A percentile compares a stretch with the other conserved stretches of the same genome.
Evolutionary conservation across 2,888 invertebrate species (phyloP).

Genomic region (Cinara cedri): DNA sequence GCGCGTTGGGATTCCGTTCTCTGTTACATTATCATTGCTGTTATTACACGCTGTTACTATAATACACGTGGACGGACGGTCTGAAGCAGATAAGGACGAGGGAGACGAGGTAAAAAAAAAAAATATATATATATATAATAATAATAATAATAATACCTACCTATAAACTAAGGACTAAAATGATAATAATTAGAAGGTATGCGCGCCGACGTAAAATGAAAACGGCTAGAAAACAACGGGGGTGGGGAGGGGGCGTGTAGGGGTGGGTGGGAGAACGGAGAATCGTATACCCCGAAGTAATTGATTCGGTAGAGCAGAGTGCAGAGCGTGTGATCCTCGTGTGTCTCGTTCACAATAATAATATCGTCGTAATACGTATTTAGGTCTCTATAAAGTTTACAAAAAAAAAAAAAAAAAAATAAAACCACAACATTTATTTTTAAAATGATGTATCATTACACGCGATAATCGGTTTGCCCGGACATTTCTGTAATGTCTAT

Average conservation of each 20-base stretch:
- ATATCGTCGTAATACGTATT: slow-evolving; percentile 13
- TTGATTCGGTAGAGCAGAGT: slow-evolving; percentile 10
- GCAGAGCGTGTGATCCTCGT: neutral
- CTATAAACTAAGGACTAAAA: slow-evolving; percentile 27
- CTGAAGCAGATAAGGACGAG: slow-evolving; percentile 31
- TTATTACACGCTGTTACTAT: slow-evolving; percentile 17
- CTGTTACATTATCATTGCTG: slow-evolving; percentile 47
- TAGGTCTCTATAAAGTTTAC: neutral
- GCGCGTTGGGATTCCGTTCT: slow-evolving; percentile 28
- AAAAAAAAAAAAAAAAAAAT: neutral
- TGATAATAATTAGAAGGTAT: slow-evolving; percentile 50
- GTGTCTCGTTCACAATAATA: neutral
- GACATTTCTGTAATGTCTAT: too few species aligned
- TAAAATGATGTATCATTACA: slow-evolving; percentile 5
- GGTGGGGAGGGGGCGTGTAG: too few species aligned
- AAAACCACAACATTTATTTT: slow-evolving; percentile 7
- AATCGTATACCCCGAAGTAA: slow-evolving; percentile 12
- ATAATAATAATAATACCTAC: slow-evolving; percentile 26
- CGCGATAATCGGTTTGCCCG: too few species aligned
- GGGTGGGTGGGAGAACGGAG: too few species aligned
- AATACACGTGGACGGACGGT: slow-evolving; percentile 27
- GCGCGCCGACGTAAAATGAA: slow-evolving; percentile 32
- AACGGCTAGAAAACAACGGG: slow-evolving; percentile 2
- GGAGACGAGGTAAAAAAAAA: neutral
- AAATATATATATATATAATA: neutral